Evolutionary conservation across 1,140 invertebrate genomes (phyloP), one percentile per base, ranked within the genome.

Genomic region (Drosophila rhopaloa): DNA sequence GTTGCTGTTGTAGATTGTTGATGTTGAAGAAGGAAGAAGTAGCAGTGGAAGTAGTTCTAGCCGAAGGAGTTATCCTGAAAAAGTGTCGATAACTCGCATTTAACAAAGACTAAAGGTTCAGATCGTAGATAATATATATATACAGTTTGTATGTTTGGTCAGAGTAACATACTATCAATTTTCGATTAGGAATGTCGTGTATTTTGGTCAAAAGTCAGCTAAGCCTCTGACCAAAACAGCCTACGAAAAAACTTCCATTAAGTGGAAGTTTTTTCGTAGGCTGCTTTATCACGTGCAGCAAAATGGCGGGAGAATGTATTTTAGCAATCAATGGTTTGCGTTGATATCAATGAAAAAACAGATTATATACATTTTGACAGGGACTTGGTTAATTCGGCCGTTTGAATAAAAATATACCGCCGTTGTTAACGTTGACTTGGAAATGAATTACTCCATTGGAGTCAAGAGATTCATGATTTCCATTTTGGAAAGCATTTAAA

Each of bases 31-130:
- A 68, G 71, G 78, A 70, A 75, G 63, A 80, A 79, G 77, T 79
- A 79, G 77, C 71, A 75, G 77, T 79, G 74, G 73, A 81, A 79
- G 72, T 81, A 76, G 78, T 76, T 76, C 55, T 81, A 77, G 77
- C 56, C 78, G 78, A 70, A 73, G 67, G 68, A 59, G 53, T 79
- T 65, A 79, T 67, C 79, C 79, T 80, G 79, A 59, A 81, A 81
- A 77, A 82, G 81, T 81, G 63, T 74, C 74, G 79, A 82, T 81
- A 78, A 60, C 79, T 72, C 67, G 50, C 40, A 56, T 68, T 74
- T 81, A 78, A 81, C 74, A 81, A 66, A 46, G 56, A 63, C 74
- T 61, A 66, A 67, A 73, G 55, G 38, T 50, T 60, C 51, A 9
- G 48, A 54, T 54, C 46, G 6, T 56, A 55, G 53, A 63, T 63